A percentile compares a stretch with the other conserved stretches of the same genome.
Evolutionary conservation across 2,113 vertebrate species (phyloP).

Genomic region (Falcunculus frontatus): DNA sequence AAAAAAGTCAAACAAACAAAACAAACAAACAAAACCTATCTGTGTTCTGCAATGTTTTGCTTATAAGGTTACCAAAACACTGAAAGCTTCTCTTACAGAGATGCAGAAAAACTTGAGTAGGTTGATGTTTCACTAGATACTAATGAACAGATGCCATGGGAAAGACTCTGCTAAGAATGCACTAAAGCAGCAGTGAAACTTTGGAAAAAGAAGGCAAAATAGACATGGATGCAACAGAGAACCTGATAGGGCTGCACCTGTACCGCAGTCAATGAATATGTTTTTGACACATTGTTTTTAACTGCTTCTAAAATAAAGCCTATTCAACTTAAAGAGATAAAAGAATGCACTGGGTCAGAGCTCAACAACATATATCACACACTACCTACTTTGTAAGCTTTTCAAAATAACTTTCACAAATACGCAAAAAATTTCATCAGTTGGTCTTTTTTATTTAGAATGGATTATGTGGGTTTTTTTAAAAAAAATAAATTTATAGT

Average conservation of each 20-base stretch:
- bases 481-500: neutral
- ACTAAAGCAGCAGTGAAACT: constrained; percentile 13
- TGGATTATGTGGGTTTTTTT: neutral
- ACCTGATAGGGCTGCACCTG: neutral
- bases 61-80: constrained; percentile 46
- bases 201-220: neutral
- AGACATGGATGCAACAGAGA: neutral
- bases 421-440: neutral
- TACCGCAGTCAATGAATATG: constrained; percentile 5
- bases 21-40: neutral
- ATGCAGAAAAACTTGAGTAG: constrained; percentile 11
- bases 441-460: neutral
- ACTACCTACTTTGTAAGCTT: neutral
- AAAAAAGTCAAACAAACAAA: neutral
- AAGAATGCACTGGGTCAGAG: neutral
- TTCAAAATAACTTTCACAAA: neutral
- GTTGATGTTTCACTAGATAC: constrained; percentile 11
- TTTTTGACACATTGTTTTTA: neutral
- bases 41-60: neutral
- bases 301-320: neutral
- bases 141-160: constrained; percentile 1
- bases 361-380: neutral
- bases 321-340: neutral
- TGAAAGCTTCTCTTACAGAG: neutral
- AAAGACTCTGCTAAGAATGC: constrained; percentile 28